Percentiles rank a stretch among this genome's conserved stretches.
These are phyloP conservation scores for Pardalotus punctatus DNA, from an alignment of 2,113 vertebrate species.

Conservation along the genomic window DNA sequence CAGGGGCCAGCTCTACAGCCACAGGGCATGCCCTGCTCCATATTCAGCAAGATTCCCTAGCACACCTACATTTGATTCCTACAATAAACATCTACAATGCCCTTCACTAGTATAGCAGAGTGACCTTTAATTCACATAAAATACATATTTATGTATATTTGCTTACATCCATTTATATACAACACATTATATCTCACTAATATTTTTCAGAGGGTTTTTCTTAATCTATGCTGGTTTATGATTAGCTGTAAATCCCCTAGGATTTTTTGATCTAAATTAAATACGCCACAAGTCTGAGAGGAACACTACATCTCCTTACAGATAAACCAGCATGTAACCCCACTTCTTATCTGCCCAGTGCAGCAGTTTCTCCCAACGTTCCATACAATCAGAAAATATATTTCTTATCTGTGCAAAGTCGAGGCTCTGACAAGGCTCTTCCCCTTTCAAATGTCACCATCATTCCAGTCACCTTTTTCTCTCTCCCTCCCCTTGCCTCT, in stretches of 20 bases:
- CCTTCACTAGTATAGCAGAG: neutral
- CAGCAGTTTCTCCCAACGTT: conserved; percentile 46
- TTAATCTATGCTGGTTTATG: conserved; percentile 28
- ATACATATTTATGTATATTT: neutral
- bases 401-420: conserved; percentile 53
- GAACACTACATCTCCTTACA: conserved; percentile 16
- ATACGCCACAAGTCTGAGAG: conserved; percentile 17
- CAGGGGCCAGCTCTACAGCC: neutral
- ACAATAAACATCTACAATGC: neutral
- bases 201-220: conserved; percentile 23
- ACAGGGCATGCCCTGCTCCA: neutral
- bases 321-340: conserved; percentile 49
- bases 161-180: neutral
- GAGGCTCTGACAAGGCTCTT: conserved; percentile 45
- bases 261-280: conserved; percentile 60
- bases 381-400: conserved; percentile 39
- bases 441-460: conserved; percentile 52
- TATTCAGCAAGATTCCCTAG: neutral
- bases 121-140: conserved; percentile 6
- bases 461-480: neutral
- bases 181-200: neutral
- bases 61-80: neutral
- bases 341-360: conserved; percentile 50
- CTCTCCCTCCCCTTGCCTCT: neutral
- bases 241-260: conserved; percentile 49